Base-by-base conservation (phyloP, 1,140 invertebrate species). In the Drosophila asahinai region DNA sequence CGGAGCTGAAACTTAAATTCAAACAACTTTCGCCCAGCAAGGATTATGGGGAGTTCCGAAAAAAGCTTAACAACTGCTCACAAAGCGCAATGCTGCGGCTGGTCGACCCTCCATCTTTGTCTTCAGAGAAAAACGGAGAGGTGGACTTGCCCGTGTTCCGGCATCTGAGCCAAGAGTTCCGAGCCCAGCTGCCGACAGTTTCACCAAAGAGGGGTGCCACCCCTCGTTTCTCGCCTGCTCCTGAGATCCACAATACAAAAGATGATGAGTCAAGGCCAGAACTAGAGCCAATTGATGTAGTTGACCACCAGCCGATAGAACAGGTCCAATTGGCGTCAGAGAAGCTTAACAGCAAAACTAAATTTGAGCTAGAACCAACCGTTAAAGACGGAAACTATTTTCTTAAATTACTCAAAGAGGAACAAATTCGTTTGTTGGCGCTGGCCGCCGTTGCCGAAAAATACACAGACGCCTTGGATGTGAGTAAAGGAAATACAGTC, bases 151-250 rank as follows among this genome's bases (percentile, higher is more conserved):
- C 96, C 7, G 97, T 98, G 14, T 93, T 98, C 59, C 94, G 96
- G 93, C 96, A 97, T 92, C 91, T 98, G 52, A 94, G 96, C 77
- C 96, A 97, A 1, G 97, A 98, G 91, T 98, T 98, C 89, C 94
- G 97, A 8, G 96, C 97, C 3, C 97, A 98, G 92, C 92, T 98
- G 48, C 96, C 96, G 1, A 95, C 96, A 9, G 93, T 96, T 5
- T 95, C 94, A 65, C 94, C 95, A 2, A 95, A 95, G 86, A 72
- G 89, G 11, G 64, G 22, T 59, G 70, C 59, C 14, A 40, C 36
- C 8, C 47, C 55, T 9, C 84, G 91, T 94, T 94, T 83, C 79
- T 93, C n/a, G 80, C 93, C 71, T 15, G 43, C 72, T 7, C 38
- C 51, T 1, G 83, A 78, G 33, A 43, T 68, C 7, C 42, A 64